These are phyloP conservation scores for Capreolus pygargus DNA, from an alignment of 2,113 vertebrate genomes.

Conservation along the genomic window DNA sequence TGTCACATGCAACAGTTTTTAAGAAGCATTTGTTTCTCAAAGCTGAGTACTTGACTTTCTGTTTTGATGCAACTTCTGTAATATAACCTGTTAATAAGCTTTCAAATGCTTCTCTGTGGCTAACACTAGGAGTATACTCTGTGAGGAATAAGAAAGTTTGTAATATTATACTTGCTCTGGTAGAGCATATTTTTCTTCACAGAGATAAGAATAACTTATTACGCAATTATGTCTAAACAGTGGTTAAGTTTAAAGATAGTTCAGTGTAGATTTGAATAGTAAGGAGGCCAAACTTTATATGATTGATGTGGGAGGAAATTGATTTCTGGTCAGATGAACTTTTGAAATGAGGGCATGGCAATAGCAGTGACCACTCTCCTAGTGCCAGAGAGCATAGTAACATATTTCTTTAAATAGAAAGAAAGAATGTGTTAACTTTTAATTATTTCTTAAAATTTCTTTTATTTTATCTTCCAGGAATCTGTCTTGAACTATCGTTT, in stretches of 20 bases:
- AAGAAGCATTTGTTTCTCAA: not conserved
- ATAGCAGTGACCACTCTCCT: not conserved
- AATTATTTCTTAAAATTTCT: not conserved
- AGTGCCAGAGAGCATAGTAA: not conserved
- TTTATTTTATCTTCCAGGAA: conserved; percentile 83
- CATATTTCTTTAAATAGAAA: not conserved
- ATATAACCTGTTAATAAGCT: not conserved
- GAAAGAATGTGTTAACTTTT: not conserved
- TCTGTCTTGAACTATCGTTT: conserved; percentile 97
- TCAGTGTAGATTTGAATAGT: not conserved
- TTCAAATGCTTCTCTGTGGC: not conserved
- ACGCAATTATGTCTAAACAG: not conserved
- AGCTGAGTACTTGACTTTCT: not conserved
- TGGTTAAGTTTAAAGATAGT: not conserved
- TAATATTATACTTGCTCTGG: not conserved
- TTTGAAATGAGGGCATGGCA: not conserved
- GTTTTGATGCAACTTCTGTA: not conserved
- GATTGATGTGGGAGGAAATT: not conserved
- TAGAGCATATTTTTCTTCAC: conserved; percentile 3
- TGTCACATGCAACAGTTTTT: not conserved
- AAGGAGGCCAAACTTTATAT: not conserved
- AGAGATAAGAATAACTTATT: not conserved
- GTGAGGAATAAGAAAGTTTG: not conserved
- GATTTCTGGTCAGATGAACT: not conserved
- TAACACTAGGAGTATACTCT: not conserved